Percentiles rank a stretch among this genome's conserved stretches.
phyloP scores from a whole-genome alignment of 2,888 invertebrate genomes.

The Epirrhoe tristata region DNA sequence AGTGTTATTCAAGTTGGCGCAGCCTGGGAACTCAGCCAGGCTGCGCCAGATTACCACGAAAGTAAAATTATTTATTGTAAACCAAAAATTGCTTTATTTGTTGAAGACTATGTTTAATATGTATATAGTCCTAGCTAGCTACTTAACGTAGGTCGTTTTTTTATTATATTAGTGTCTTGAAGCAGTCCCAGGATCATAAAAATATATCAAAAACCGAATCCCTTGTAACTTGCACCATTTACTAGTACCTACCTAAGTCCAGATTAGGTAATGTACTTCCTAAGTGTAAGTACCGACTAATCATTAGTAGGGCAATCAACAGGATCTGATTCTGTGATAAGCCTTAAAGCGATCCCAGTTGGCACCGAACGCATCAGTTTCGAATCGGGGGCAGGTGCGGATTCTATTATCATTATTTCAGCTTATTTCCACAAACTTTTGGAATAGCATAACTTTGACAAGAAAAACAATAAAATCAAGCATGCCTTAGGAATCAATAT shows the following conservation, averaged over 20 bases:
- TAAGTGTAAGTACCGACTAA: conserved; percentile 3
- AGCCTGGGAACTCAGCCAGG: too few species aligned
- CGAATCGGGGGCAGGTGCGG: background rate
- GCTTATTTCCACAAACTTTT: background rate
- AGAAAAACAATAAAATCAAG: too few species aligned
- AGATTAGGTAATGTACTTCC: conserved; percentile 12
- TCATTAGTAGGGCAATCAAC: conserved; percentile 9
- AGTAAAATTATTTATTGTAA: too few species aligned
- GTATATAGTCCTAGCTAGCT: too few species aligned
- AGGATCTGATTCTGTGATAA: conserved; percentile 10
- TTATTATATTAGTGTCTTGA: too few species aligned
- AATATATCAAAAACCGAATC: background rate
- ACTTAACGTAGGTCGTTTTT: too few species aligned
- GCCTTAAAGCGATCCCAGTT: background rate
- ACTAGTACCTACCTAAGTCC: conserved; percentile 13
- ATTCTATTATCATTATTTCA: background rate
- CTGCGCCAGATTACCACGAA: too few species aligned
- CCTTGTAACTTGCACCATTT: conserved; percentile 20
- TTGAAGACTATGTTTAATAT: too few species aligned
- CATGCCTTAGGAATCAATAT: too few species aligned
- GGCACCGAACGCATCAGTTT: background rate
- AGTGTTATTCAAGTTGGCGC: background rate
- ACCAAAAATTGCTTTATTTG: too few species aligned
- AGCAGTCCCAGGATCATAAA: too few species aligned
- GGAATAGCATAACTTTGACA: background rate